These are phyloP conservation scores for Epistrophe grossulariae DNA, from an alignment of 2,888 invertebrate genomes.

Conservation along the genomic window DNA sequence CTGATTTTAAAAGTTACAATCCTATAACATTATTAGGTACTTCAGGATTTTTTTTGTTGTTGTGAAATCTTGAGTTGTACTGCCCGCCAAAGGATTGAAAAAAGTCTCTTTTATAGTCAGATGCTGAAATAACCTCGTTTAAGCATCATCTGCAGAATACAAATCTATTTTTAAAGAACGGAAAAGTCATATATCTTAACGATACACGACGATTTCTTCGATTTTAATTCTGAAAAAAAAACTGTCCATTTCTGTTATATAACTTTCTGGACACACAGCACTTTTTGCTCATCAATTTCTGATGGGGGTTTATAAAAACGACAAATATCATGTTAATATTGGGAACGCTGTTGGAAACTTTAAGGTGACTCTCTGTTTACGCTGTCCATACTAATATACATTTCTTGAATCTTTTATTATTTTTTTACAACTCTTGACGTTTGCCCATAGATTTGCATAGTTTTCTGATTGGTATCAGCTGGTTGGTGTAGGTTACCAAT, in stretches of 20 bases:
- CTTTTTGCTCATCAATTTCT: background rate
- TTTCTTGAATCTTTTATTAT: constrained; percentile 36
- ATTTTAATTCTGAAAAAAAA: constrained; percentile 26
- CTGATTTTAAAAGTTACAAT: background rate
- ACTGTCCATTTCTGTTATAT: constrained; percentile 39
- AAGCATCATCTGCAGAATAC: constrained; percentile 49
- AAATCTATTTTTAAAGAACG: constrained; percentile 53
- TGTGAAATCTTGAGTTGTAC: background rate
- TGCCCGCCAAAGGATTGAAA: background rate
- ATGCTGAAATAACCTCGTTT: constrained; percentile 60
- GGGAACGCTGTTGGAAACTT: constrained; percentile 48
- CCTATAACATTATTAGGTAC: background rate
- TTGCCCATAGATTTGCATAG: constrained; percentile 64
- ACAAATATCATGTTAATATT: constrained; percentile 48
- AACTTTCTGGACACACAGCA: constrained; percentile 21
- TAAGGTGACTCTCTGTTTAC: constrained; percentile 48
- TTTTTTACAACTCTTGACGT: constrained; percentile 45
- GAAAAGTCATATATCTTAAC: constrained; percentile 38
- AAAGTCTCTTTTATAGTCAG: constrained; percentile 38
- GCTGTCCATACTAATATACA: constrained; percentile 60
- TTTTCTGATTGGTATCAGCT: constrained; percentile 69
- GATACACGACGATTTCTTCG: constrained; percentile 7
- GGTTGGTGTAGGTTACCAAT: constrained; percentile 56
- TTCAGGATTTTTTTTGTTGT: background rate
- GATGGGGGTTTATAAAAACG: background rate